Evolutionary conservation across 2,113 vertebrate species (phyloP).

Genomic region (Neomonachus schauinslandi): DNA sequence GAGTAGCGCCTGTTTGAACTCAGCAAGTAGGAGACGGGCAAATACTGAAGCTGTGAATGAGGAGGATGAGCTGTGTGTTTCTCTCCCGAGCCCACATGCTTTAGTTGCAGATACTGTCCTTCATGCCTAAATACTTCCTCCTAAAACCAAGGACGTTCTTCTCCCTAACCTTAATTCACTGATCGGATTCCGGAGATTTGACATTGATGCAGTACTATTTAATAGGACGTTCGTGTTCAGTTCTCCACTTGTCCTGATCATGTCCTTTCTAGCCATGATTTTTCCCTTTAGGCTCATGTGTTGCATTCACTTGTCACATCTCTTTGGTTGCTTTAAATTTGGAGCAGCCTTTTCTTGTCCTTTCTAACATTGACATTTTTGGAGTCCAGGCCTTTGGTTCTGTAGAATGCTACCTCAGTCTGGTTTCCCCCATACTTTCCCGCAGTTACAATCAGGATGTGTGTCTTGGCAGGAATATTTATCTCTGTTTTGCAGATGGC

Average conservation of each 20-base stretch:
- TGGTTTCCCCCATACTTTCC: background rate
- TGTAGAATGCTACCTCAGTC: background rate
- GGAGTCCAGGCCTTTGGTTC: background rate
- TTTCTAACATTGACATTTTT: background rate
- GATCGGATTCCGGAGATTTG: background rate
- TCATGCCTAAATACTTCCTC: background rate
- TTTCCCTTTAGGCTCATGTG: background rate
- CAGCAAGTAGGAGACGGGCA: background rate
- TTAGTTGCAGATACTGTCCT: background rate
- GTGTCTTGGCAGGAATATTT: background rate
- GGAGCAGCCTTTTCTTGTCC: background rate
- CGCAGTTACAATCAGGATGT: background rate
- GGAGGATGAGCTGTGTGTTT: background rate
- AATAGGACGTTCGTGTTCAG: rapidly evolving
- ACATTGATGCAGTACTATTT: background rate
- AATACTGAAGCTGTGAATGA: background rate
- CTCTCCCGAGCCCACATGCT: background rate
- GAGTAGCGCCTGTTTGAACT: background rate
- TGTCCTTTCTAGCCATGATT: background rate
- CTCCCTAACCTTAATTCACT: background rate
- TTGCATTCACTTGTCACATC: background rate
- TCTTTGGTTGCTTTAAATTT: background rate
- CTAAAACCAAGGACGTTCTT: background rate
- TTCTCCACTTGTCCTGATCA: background rate
- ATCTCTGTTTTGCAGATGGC: background rate